Evolutionary conservation across 2,113 vertebrate species (phyloP), one percentile per base, ranked within the genome.

Genomic region (Eclectus roratus): DNA sequence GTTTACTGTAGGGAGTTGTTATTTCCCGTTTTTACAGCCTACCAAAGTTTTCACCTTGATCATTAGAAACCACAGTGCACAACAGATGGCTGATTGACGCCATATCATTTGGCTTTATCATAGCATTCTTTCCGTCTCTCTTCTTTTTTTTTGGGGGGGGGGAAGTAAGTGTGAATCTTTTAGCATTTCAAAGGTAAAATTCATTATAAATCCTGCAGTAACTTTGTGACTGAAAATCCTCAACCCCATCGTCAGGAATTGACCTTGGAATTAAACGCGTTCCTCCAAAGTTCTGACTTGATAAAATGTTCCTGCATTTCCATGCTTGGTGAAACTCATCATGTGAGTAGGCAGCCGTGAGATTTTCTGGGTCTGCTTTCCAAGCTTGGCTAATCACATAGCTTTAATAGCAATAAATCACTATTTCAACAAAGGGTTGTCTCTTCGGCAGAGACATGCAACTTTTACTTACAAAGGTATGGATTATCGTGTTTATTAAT

Each of bases 361-460:
- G 91, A 92, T 96, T 94, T 94, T 93, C 95, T 85, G 71, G 53
- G 74, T 91, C 77, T 96, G 93, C 81, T 80, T 95, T 91, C 81
- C 87, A 88, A 89, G 82, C 80, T 81, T 94, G 85, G 82, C 78
- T 94, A 94, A 97, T 91, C 79, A 80, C 86, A 91, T 27, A 52
- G 55, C 76, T 92, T 96, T 91, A 94, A 96, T 80, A 92, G 85
- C 77, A 86, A 93, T 92, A 97, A 94, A 94, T 91, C 94, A 95
- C 44, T 80, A 12, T 81, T 86, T 86, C 82, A 97, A 93, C 71
- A 79, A 93, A 96, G 29, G 44, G n/a, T 63, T 84, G 83, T 89
- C 88, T 94, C 85, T 81, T 73, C 2, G 9, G 72, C 69, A 72
- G 69, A 63, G 81, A 88, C 0, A 2, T 58, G 84, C 60, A 96